phyloP scores from a whole-genome alignment of 2,797 vertebrate genomes.

The Champsocephalus esox region DNA sequence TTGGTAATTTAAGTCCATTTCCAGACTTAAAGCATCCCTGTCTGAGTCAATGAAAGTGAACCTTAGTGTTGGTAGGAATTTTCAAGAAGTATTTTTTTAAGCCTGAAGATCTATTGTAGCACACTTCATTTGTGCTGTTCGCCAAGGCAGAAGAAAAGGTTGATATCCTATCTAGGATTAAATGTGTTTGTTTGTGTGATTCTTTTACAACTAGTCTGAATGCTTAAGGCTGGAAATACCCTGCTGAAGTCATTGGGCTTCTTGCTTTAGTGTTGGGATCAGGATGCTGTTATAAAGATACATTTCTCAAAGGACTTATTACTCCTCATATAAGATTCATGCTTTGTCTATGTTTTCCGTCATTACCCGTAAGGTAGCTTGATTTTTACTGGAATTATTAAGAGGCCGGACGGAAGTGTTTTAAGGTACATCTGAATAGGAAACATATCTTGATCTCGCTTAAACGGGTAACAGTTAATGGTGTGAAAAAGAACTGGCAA shows the following conservation, averaged over 20 bases:
- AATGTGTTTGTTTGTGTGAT: background rate
- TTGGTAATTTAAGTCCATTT: constrained; percentile 6
- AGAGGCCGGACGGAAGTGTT: background rate
- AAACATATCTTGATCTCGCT: too few species aligned
- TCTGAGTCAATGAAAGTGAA: constrained; percentile 2
- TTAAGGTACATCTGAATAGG: too few species aligned
- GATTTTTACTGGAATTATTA: constrained; percentile 3
- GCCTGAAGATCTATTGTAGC: background rate
- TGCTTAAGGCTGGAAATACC: background rate
- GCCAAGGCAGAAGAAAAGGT: background rate
- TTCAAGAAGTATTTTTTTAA: background rate
- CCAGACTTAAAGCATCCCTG: background rate
- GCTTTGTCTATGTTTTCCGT: constrained; percentile 21
- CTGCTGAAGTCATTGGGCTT: background rate
- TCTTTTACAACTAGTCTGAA: constrained; percentile 18
- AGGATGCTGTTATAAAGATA: background rate
- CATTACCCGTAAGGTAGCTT: background rate
- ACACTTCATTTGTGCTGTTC: background rate
- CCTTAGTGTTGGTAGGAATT: background rate
- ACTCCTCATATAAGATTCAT: constrained; percentile 19
- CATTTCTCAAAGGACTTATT: constrained; percentile 17
- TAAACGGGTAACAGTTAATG: too few species aligned
- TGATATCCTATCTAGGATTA: background rate
- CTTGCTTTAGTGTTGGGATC: background rate
- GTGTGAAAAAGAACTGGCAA: too few species aligned